Evolutionary conservation across 2,113 vertebrate genomes (phyloP).

Genomic region (Diadophis punctatus): DNA sequence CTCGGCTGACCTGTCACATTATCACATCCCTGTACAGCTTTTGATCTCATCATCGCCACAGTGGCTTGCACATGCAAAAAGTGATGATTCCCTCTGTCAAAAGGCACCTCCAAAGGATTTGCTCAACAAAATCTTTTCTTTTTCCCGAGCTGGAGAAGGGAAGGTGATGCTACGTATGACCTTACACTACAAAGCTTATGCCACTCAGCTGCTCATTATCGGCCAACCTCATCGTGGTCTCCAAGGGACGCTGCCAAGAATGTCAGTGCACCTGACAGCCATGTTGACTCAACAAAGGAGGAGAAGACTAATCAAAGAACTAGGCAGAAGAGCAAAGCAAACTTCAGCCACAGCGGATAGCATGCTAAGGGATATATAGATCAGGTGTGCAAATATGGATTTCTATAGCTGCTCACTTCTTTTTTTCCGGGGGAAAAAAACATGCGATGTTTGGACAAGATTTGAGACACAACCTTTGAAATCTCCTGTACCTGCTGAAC

Average conservation of each 20-base stretch:
- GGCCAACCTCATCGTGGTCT: background rate
- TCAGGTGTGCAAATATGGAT: background rate
- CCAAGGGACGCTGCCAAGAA: constrained; percentile 18
- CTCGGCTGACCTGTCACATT: constrained; percentile 39
- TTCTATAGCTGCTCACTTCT: background rate
- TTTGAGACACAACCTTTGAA: background rate
- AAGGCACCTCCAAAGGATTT: constrained; percentile 21
- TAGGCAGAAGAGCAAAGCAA: background rate
- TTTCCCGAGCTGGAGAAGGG: background rate
- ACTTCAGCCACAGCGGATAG: background rate
- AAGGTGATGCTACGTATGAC: constrained; percentile 23
- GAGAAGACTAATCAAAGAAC: background rate
- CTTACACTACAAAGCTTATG: constrained; percentile 19
- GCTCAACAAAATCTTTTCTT: background rate
- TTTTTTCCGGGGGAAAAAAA: background rate
- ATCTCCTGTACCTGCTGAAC: background rate
- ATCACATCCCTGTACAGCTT: constrained; percentile 25
- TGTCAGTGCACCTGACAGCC: background rate
- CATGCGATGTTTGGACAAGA: background rate
- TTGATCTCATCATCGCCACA: constrained; percentile 29
- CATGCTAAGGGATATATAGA: background rate
- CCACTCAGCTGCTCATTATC: constrained; percentile 25
- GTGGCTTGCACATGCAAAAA: background rate
- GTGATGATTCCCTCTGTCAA: constrained; percentile 18
- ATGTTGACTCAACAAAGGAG: background rate